Evolutionary conservation across 2,888 invertebrate species (phyloP), one percentile per base, ranked within the genome.

Genomic region (Netelia melanura): DNA sequence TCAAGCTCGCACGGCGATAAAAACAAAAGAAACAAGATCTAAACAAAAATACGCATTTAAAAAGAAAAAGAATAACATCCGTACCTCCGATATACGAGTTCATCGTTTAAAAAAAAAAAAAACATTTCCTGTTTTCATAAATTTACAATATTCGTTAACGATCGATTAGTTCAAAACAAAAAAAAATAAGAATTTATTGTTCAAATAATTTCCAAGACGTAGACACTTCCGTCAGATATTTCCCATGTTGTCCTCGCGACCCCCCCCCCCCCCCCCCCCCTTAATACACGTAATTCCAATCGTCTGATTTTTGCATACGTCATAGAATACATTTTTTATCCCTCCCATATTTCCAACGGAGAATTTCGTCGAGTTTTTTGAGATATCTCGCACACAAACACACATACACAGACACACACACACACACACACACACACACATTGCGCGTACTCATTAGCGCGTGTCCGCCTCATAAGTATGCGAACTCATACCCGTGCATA

Each of bases 401-500:
- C 17, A 25, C 25, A 3, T 9, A 48, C 44, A 58, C 44, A 58
- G n/a, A n/a, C n/a, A n/a, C n/a, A n/a, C n/a, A n/a, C 17, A 17
- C 17, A 17, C 17, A 17, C 0, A 17, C 17, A 17, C 17, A 25
- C 25, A 3, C 17, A 48, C 44, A 58, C 44, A 58, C 58, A 74
- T 72, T 67, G 65, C 21, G 23, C 58, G 67, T 21, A 67, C 48
- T 56, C 80, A 72, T 80, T 74, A 72, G 72, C 67, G 80, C 80
- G 80, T 80, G 72, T 80, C 72, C 10, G n/a, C 17, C 23, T 9
- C 21, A 21, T 58, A 21, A 17, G 3, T 17, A 48, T 14, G 54
- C 54, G 17, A 14, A 54, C 54, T 5, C 54, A 5, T 5, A 11
- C 54, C 6, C 54, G 17, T 17, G 56, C 56, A 56, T 21, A n/a